Conservation (phyloP, 2,888 invertebrate species). For the Cerastis leucographa region DNA sequence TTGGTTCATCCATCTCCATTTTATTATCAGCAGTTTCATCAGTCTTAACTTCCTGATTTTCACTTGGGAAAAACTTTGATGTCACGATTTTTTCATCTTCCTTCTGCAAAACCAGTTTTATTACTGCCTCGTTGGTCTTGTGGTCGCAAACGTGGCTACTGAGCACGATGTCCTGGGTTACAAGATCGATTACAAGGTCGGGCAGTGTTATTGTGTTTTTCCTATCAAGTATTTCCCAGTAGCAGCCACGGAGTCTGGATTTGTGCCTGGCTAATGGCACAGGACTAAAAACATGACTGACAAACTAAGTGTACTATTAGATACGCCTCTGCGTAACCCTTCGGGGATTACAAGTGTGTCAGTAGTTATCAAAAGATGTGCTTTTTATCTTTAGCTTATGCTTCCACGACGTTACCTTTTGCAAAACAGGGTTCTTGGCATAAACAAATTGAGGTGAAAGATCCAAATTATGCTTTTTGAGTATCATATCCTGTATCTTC, state of each 20-base stretch:
- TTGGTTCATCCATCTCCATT: slow-evolving; percentile 54
- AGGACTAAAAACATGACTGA: too few relatives aligned
- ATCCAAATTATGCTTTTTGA: slow-evolving; percentile 83
- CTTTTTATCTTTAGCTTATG: not conserved
- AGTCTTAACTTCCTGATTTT: slow-evolving; percentile 43
- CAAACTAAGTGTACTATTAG: too few relatives aligned
- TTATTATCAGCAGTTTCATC: slow-evolving; percentile 41
- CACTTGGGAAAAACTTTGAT: slow-evolving; percentile 80
- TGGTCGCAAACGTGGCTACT: too few relatives aligned
- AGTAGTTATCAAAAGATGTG: not conserved
- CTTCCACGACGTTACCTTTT: slow-evolving; percentile 65
- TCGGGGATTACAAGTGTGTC: too few relatives aligned
- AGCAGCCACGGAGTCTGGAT: too few relatives aligned
- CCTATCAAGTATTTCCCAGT: too few relatives aligned
- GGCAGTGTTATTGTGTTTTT: too few relatives aligned
- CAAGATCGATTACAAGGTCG: too few relatives aligned
- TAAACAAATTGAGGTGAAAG: slow-evolving; percentile 84
- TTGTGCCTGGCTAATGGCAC: too few relatives aligned
- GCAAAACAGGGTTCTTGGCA: slow-evolving; percentile 74
- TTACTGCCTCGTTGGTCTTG: too few relatives aligned
- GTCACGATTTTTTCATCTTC: slow-evolving; percentile 72
- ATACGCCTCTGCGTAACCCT: too few relatives aligned
- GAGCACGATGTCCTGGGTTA: too few relatives aligned
- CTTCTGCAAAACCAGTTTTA: slow-evolving; percentile 68
- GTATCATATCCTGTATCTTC: slow-evolving; percentile 80